A percentile compares a stretch with the other conserved stretches of the same genome.
phyloP scores from a whole-genome alignment of 2,797 vertebrate genomes.

The Pantherophis alleghaniensis region DNA sequence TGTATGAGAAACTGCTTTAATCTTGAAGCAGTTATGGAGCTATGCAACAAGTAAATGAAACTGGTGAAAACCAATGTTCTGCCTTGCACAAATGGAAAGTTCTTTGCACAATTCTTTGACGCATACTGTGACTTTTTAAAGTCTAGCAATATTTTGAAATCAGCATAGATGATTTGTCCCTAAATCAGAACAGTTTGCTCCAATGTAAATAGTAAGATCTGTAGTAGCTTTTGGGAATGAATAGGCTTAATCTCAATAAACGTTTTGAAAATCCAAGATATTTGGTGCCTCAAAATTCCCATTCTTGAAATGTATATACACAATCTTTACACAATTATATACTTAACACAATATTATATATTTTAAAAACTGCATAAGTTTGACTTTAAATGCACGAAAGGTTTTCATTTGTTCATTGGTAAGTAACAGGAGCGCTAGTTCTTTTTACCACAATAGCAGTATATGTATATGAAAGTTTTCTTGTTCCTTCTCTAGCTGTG shows the following conservation, averaged over 20 bases:
- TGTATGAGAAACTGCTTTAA: neutral
- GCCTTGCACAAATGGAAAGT: neutral
- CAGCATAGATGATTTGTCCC: neutral
- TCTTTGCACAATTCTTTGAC: neutral
- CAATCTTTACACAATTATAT: neutral
- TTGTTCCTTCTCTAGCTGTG: neutral
- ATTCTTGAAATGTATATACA: neutral
- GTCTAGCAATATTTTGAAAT: neutral
- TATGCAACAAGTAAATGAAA: neutral
- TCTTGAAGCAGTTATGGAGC: neutral
- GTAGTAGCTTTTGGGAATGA: no score
- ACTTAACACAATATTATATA: neutral
- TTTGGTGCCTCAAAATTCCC: neutral
- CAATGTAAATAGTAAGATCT: no score
- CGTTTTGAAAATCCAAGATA: neutral
- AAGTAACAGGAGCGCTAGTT: neutral
- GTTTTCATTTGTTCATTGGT: neutral
- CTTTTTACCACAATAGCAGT: neutral
- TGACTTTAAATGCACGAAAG: neutral
- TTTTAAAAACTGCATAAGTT: neutral
- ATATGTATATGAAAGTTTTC: neutral
- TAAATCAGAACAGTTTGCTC: neutral
- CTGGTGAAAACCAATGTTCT: neutral
- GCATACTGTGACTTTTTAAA: neutral
- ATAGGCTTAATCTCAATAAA: neutral